phyloP scores from a whole-genome alignment of 2,888 invertebrate species.

The Drosophila incognita region DNA sequence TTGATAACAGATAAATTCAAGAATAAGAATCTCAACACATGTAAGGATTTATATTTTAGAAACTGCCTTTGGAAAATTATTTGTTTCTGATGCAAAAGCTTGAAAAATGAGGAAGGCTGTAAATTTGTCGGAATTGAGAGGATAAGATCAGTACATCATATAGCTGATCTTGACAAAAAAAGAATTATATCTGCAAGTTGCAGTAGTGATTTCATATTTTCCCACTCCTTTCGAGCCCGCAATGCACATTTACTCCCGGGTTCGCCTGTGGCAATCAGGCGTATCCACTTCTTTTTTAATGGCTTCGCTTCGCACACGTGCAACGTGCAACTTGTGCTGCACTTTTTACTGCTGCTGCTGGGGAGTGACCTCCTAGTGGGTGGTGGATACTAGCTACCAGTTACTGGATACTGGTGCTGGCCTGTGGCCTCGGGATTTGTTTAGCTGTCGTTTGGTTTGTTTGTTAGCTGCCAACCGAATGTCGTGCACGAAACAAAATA shows the following conservation, averaged over 20 bases:
- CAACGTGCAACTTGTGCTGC: constrained; percentile 72
- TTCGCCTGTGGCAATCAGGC: constrained; percentile 59
- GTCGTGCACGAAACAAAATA: constrained; percentile 69
- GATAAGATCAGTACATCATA: too few relatives aligned
- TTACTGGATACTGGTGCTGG: constrained; percentile 8
- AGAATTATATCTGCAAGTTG: background rate
- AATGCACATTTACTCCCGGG: constrained; percentile 6
- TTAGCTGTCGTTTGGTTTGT: constrained; percentile 44
- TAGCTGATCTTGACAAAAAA: too few relatives aligned
- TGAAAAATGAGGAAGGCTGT: too few relatives aligned
- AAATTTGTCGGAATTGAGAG: too few relatives aligned
- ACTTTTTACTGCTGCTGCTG: constrained; percentile 24
- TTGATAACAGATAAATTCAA: background rate
- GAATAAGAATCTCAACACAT: background rate
- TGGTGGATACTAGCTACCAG: background rate
- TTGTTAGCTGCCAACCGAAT: constrained; percentile 40
- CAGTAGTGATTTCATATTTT: constrained; percentile 1
- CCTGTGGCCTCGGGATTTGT: constrained; percentile 25
- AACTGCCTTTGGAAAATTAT: background rate
- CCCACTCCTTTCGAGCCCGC: background rate
- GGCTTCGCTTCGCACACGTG: constrained; percentile 46
- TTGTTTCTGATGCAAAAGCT: background rate
- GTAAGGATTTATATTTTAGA: too few relatives aligned
- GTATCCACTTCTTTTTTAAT: constrained; percentile 52
- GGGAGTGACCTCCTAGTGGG: background rate